These are phyloP conservation scores for Lipophrys pholis DNA, from an alignment of 2,113 vertebrate genomes.

Conservation along the genomic window DNA sequence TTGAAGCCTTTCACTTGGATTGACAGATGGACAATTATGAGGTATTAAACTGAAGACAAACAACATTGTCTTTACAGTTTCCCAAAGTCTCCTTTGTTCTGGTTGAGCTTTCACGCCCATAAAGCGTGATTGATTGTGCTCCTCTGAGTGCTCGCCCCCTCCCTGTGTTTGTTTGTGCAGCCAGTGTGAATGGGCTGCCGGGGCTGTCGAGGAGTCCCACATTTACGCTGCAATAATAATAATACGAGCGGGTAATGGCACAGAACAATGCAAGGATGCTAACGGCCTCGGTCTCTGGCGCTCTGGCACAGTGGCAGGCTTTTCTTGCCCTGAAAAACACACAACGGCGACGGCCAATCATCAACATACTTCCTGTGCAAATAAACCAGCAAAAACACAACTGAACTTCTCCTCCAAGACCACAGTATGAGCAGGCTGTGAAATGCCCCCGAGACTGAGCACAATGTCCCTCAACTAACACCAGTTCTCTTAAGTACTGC, in stretches of 20 bases:
- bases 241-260: conserved; percentile 46
- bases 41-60: not conserved
- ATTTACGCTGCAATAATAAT: conserved; percentile 33
- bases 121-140: conserved; percentile 18
- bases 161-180: conserved; percentile 59
- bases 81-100: not conserved
- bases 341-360: conserved; percentile 6
- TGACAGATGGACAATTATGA: too few relatives aligned
- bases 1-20: too few relatives aligned
- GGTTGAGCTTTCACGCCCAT: conserved; percentile 1
- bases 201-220: conserved; percentile 11
- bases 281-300: conserved; percentile 13
- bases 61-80: not conserved
- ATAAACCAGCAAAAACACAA: conserved; percentile 12
- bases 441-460: not conserved
- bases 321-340: conserved; percentile 1
- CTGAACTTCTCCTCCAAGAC: not conserved
- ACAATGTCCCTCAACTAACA: not conserved
- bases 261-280: conserved; percentile 57
- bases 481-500: not conserved
- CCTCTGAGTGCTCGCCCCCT: not conserved
- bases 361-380: conserved; percentile 13
- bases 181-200: conserved; percentile 16
- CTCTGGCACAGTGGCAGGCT: conserved; percentile 4
- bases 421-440: not conserved